These are phyloP conservation scores for Cataglyphis albicans DNA, from an alignment of 2,888 invertebrate species.

Conservation along the genomic window DNA sequence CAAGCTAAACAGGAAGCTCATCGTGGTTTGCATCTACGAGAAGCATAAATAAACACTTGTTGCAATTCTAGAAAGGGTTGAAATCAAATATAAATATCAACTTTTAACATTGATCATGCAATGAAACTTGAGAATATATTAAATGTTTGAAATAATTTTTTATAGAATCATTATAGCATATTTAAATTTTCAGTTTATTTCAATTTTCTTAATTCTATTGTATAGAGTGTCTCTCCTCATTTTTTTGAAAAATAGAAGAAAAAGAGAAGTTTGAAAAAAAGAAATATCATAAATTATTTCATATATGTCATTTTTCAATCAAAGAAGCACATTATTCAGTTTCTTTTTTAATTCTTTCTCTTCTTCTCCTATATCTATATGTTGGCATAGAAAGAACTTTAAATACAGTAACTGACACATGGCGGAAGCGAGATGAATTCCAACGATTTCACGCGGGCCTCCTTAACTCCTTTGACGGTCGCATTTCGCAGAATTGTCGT, in stretches of 20 bases:
- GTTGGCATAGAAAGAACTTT: slow-evolving; percentile 70
- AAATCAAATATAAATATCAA: background rate
- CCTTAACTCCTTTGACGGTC: slow-evolving; percentile 80
- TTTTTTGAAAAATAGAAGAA: background rate
- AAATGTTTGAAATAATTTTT: background rate
- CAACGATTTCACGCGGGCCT: slow-evolving; percentile 74
- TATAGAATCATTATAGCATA: background rate
- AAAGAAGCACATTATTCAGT: background rate
- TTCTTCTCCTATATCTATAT: background rate
- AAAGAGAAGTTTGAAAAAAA: background rate
- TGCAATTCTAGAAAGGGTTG: slow-evolving; percentile 4
- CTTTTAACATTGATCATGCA: background rate
- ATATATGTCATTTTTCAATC: background rate
- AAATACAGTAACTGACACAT: slow-evolving; percentile 76
- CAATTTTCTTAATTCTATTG: background rate
- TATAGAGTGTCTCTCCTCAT: background rate
- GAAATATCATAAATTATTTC: background rate
- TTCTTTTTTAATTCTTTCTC: background rate
- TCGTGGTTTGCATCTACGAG: background rate
- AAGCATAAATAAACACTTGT: slow-evolving; percentile 22
- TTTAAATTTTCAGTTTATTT: background rate
- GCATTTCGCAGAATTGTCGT: slow-evolving; percentile 80
- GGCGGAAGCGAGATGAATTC: slow-evolving; percentile 80
- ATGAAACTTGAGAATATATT: background rate
- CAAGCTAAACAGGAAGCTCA: slow-evolving; percentile 15